These are phyloP conservation scores for Notarius lentiginosus DNA, from an alignment of 2,113 vertebrate genomes.

Conservation along the genomic window DNA sequence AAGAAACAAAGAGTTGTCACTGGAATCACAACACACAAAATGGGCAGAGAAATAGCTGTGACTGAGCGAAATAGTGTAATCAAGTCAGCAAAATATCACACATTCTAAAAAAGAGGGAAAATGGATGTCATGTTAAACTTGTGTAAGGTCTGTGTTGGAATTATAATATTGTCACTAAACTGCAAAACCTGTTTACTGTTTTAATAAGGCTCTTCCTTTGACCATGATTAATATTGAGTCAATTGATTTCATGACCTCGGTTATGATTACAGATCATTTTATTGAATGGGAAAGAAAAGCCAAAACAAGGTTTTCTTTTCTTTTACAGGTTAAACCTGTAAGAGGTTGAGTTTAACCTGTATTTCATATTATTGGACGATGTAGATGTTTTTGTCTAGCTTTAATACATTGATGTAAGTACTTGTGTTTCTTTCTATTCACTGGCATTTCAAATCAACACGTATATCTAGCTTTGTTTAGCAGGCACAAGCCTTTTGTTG, in stretches of 20 bases:
- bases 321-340: no score
- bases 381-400: background rate
- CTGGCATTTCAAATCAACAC: constrained; percentile 9
- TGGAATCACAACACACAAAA: background rate
- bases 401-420: background rate
- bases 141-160: background rate
- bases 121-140: background rate
- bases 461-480: constrained; percentile 67
- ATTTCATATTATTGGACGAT: background rate
- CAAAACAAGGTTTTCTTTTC: background rate
- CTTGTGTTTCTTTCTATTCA: background rate
- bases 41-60: background rate
- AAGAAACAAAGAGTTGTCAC: constrained; percentile 12
- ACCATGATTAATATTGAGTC: constrained; percentile 12
- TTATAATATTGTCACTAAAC: constrained; percentile 5
- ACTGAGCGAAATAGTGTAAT: constrained; percentile 6
- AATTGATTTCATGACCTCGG: constrained; percentile 15
- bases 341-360: background rate
- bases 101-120: background rate
- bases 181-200: background rate
- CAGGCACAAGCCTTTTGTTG: constrained; percentile 71
- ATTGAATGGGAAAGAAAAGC: background rate
- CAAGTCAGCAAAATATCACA: background rate
- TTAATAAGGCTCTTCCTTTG: background rate
- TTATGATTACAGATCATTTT: background rate